A percentile compares a stretch with the other conserved stretches of the same genome.
Conservation (phyloP, 2,797 vertebrate genomes). For the Corythornis leucogaster region DNA sequence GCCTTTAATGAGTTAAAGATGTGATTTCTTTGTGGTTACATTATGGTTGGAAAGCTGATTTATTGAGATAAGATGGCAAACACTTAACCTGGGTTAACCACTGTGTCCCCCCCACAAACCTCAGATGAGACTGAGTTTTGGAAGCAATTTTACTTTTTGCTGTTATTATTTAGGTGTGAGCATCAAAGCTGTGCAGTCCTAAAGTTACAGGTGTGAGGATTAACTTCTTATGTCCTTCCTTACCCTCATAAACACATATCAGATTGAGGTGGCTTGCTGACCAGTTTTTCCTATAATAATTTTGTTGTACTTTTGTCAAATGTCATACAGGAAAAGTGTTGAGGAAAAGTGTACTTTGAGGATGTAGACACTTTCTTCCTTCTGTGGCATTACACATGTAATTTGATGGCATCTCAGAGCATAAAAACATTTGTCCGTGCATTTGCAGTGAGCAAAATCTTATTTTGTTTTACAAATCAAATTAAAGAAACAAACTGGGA, state of each 20-base stretch:
- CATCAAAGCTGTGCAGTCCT: conserved; percentile 31
- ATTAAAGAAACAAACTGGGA: conserved; percentile 3
- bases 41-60: conserved; percentile 62
- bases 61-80: conserved; percentile 65
- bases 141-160: conserved; percentile 56
- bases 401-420: neutral
- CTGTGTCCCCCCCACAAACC: neutral
- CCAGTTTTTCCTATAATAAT: neutral
- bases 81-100: conserved; percentile 55
- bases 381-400: neutral
- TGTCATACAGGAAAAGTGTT: neutral
- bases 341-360: neutral
- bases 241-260: neutral
- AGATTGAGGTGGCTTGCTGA: neutral
- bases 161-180: conserved; percentile 47
- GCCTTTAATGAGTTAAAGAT: conserved; percentile 63
- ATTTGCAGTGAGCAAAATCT: neutral
- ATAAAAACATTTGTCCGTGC: neutral
- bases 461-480: conserved; percentile 30
- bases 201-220: conserved; percentile 14
- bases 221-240: conserved; percentile 7
- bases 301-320: neutral
- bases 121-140: conserved; percentile 50
- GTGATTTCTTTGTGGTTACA: conserved; percentile 62
- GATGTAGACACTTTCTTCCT: neutral